These are phyloP conservation scores for Bufotes viridis DNA, from an alignment of 2,797 vertebrate species.

Conservation along the genomic window DNA sequence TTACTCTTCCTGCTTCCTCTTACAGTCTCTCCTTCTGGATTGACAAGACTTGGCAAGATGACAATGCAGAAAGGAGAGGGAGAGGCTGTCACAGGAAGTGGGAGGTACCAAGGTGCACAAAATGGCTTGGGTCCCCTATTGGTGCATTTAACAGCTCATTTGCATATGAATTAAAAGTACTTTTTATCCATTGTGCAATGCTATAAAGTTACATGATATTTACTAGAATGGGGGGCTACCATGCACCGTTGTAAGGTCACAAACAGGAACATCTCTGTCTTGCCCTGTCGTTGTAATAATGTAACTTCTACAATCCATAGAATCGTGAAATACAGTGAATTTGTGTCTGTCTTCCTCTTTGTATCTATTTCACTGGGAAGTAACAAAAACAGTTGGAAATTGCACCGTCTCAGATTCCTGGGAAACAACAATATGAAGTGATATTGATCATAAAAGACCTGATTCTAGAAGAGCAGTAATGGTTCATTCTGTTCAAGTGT, in stretches of 20 bases:
- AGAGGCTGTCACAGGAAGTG: no score
- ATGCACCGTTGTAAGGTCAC: neutral
- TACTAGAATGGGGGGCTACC: no score
- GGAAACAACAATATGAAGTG: neutral
- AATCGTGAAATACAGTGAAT: neutral
- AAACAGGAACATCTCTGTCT: neutral
- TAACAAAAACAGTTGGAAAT: neutral
- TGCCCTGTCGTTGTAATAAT: neutral
- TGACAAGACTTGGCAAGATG: no score
- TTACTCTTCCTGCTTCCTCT: no score
- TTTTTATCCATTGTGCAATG: no score
- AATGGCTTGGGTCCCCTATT: no score
- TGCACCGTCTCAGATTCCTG: neutral
- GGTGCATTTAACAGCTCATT: no score
- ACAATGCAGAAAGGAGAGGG: no score
- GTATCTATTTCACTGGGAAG: neutral
- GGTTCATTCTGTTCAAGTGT: neutral
- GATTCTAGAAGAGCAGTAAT: neutral
- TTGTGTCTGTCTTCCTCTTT: neutral
- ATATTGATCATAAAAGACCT: neutral
- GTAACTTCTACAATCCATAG: neutral
- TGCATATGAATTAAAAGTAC: no score
- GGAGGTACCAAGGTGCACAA: no score
- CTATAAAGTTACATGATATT: no score
- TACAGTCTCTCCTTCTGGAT: no score